Conservation (phyloP, 2,888 invertebrate species). For the Polymixis flavicincta region DNA sequence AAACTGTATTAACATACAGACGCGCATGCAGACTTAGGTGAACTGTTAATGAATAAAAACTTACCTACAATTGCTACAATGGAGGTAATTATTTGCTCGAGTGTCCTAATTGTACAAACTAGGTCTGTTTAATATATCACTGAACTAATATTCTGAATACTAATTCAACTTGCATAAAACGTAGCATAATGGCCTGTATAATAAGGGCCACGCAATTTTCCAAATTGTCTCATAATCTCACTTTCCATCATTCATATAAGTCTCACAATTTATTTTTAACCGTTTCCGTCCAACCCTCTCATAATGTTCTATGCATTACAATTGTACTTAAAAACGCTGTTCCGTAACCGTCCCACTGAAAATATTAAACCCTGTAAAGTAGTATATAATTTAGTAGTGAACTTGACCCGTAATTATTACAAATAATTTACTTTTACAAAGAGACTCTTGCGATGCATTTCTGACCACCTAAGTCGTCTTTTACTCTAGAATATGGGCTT, state of each 20-base stretch:
- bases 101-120: too few relatives aligned
- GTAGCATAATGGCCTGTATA: not conserved
- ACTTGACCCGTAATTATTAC: not conserved
- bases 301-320: not conserved
- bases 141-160: not conserved
- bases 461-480: not conserved
- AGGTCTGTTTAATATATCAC: too few relatives aligned
- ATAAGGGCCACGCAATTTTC: not conserved
- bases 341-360: not conserved
- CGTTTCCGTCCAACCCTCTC: slow-evolving; percentile 28
- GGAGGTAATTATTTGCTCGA: too few relatives aligned
- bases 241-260: slow-evolving; percentile 21
- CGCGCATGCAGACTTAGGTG: too few relatives aligned
- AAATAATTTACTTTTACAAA: not conserved
- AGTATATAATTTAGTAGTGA: not conserved
- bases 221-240: not conserved
- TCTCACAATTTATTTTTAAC: slow-evolving; percentile 44
- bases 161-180: not conserved
- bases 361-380: slow-evolving; percentile 27
- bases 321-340: slow-evolving; percentile 16
- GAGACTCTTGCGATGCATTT: not conserved
- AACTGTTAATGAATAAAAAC: not conserved
- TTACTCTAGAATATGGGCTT: too few relatives aligned
- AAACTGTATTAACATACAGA: too few relatives aligned
- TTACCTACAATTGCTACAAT: too few relatives aligned